Base-by-base conservation (phyloP, 2,888 invertebrate genomes). In the Cyclophora punctaria region DNA sequence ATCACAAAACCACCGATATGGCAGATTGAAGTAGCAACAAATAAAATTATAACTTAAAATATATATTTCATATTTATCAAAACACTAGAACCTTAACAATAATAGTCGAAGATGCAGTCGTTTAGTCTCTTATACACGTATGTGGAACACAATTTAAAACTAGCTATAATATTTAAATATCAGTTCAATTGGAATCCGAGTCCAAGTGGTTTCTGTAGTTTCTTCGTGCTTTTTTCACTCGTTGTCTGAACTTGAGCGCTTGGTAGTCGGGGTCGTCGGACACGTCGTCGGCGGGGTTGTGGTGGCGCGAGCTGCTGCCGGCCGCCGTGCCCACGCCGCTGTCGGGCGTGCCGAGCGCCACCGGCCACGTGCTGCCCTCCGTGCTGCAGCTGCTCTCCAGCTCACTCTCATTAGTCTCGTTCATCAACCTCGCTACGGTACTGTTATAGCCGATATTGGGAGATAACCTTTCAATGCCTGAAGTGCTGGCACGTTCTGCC, bases 131-230 rank as follows among this genome's bases (percentile, higher is more conserved):
- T 56, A 44, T 4, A 37, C 3, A 35, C 47, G 52, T 51, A 56
- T 47, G 60, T 55, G 53, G 55, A 69, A 65, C 62, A 69, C 64
- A 66, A 56, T 68, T 63, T 48, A 55, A 59, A 44, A 44, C 5
- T 33, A 37, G 33, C 7, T 40, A 44, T 37, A 34, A 46, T 46
- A 6, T 44, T n/a, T 35, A 40, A 40, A 40, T 45, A 62, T 70
- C 66, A 72, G 66, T 73, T 85, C 78, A 86, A 73, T 92, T 92
- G 46, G 92, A 92, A 70, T 93, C 93, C 0, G 92, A 92, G 57
- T 92, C 92, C 74, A 92, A 90, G 63, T 91, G 91, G 71, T 87
- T 91, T 63, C 92, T 87, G 71, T 92, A 91, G 71, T 92, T 92
- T 52, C 92, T 82, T 4, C 92, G 84, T 1, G 91, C 90, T 61